These are phyloP conservation scores for Bos javanicus DNA, from an alignment of 2,113 vertebrate species.

Conservation along the genomic window DNA sequence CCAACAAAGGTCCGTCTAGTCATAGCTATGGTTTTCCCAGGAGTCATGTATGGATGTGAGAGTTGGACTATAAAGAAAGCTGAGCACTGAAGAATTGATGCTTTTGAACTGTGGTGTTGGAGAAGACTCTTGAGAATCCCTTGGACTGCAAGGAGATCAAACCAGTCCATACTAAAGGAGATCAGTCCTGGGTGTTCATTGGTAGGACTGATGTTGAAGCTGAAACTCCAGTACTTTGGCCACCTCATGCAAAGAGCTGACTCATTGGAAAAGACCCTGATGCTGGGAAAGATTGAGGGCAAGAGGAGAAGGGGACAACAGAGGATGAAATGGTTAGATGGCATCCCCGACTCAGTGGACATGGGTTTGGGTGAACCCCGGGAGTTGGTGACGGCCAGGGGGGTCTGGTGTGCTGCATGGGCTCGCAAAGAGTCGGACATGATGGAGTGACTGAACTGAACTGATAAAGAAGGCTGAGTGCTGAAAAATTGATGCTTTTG, in stretches of 20 bases:
- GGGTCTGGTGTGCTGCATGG: background rate
- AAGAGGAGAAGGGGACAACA: background rate
- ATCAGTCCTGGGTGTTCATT: background rate
- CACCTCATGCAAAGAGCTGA: background rate
- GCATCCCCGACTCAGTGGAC: background rate
- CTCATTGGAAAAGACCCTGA: background rate
- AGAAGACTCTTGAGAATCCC: too few relatives aligned
- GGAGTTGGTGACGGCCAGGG: background rate
- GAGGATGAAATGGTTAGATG: background rate
- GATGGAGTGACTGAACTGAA: background rate
- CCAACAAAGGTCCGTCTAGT: too few relatives aligned
- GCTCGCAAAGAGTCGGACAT: background rate
- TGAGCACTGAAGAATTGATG: too few relatives aligned
- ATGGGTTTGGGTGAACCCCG: background rate
- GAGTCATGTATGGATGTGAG: too few relatives aligned
- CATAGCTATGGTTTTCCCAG: too few relatives aligned
- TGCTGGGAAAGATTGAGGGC: background rate
- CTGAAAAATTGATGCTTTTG: background rate
- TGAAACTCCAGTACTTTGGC: background rate
- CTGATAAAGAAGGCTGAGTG: background rate
- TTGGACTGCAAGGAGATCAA: background rate
- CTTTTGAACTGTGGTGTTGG: too few relatives aligned
- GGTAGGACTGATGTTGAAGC: background rate
- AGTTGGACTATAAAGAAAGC: too few relatives aligned
- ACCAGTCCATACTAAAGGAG: background rate